phyloP scores from a whole-genome alignment of 1,140 invertebrate genomes.

The Patella vulgata region DNA sequence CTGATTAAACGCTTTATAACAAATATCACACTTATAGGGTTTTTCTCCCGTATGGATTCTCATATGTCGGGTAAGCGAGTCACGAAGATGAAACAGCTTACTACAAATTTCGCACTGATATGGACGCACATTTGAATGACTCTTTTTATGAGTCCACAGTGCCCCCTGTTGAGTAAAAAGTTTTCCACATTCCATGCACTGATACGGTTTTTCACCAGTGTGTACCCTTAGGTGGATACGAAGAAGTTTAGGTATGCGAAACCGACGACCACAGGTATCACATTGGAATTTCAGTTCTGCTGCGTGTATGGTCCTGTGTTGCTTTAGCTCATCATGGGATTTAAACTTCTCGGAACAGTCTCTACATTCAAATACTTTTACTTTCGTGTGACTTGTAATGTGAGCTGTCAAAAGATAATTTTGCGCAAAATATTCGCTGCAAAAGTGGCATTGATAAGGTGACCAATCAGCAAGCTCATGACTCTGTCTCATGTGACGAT shows the following conservation, averaged over 20 bases:
- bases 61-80: constrained; percentile 27
- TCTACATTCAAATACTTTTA: too few species aligned
- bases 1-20: constrained; percentile 87
- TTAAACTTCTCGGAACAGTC: too few species aligned
- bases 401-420: too few species aligned
- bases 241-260: constrained; percentile 24
- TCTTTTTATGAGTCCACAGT: constrained; percentile 27
- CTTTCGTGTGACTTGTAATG: too few species aligned
- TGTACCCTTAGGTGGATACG: constrained; percentile 23
- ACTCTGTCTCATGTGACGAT: too few species aligned
- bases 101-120: constrained; percentile 37
- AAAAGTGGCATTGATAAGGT: too few species aligned
- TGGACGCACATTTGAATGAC: constrained; percentile 14
- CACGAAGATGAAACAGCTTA: constrained; percentile 27
- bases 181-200: constrained; percentile 27
- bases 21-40: constrained; percentile 74
- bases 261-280: constrained; percentile 29
- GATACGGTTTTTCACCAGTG: constrained; percentile 26
- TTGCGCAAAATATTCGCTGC: too few species aligned
- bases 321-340: too few species aligned
- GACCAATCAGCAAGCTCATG: too few species aligned
- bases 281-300: constrained; percentile 19
- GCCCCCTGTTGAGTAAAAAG: constrained; percentile 16
- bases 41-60: constrained; percentile 36
- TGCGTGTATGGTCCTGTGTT: constrained; percentile 70